phyloP scores from a whole-genome alignment of 2,888 invertebrate species.

The Catocala sponsa region DNA sequence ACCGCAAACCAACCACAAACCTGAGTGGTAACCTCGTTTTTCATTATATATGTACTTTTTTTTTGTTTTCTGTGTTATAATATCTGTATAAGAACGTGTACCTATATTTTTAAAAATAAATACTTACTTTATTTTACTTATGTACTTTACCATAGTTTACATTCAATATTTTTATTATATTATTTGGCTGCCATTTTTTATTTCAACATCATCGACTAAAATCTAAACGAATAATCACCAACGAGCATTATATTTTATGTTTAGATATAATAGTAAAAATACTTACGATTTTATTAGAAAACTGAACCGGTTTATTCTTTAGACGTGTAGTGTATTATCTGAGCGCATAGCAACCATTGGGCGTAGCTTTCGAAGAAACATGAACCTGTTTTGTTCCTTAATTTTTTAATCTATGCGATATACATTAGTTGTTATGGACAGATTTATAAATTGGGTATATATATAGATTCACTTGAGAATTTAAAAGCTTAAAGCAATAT shows the following conservation, averaged over 20 bases:
- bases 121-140: too few species aligned
- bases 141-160: too few species aligned
- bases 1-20: too few species aligned
- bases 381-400: conserved; percentile 18
- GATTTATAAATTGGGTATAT: neutral
- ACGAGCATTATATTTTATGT: conserved; percentile 8
- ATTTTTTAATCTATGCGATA: conserved; percentile 8
- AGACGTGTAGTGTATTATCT: conserved; percentile 20
- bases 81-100: too few species aligned
- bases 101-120: too few species aligned
- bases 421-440: neutral
- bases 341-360: conserved; percentile 37
- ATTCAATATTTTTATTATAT: too few species aligned
- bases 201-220: neutral
- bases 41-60: too few species aligned
- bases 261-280: conserved; percentile 35
- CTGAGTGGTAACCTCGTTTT: too few species aligned
- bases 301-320: conserved; percentile 41
- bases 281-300: conserved; percentile 34
- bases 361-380: conserved; percentile 1
- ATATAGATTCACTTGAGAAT: too few species aligned
- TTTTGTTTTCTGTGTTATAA: too few species aligned
- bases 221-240: conserved; percentile 25
- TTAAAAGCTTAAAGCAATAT: too few species aligned
- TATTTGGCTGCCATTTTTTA: too few species aligned